Evolutionary conservation across 2,797 vertebrate genomes (phyloP), one percentile per base, ranked within the genome.

Genomic region (Eupleurogrammus muticus): DNA sequence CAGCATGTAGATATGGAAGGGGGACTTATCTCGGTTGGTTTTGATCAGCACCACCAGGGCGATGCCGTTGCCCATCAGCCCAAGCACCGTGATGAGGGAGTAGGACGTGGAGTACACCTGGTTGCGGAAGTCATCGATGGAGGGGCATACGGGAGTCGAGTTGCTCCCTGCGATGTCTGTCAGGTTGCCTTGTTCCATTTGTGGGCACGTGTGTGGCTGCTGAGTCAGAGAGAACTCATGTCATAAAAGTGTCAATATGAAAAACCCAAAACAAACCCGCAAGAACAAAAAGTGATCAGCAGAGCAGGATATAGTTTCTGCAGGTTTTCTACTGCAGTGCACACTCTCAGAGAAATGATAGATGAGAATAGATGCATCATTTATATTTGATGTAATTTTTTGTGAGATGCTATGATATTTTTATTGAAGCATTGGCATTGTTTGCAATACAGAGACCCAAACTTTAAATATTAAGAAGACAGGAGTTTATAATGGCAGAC

Each of bases 1-100:
- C 40, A 98, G 64, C 96, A 99, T 96, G 87, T 98, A 99, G 68
- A 98, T 75, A 40, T 98, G 95, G 76, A 98, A 99, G 12, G 97
- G 92, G 0, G 96, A 95, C 51, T 88, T 95, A 78, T 96, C 90
- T 0, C 82, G 91, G 72, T 90, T 93, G 0, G 95, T 96, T 46
- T 84, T 93, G 47, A 98, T 86, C 56, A 99, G 93, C 52, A 98
- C 89, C 9, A 90, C 90, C 2, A 98, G 88, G 49, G 96, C 97
- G 0, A 98, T 92, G 10, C 95, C 87, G 0, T 99, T 99, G 16
- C 96, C 97, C 0, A 94, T 81, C 0, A 98, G 93, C 28, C 97
- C 96, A 8, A 95, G 49, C 2, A 98, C 76, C 0, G 95, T 95
- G 85, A 97, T 96, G 88, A 98, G 84, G 58, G 96, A 96, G 89